Evolutionary conservation across 2,797 vertebrate species (phyloP).

Genomic region (Chaetodon trifasciatus): DNA sequence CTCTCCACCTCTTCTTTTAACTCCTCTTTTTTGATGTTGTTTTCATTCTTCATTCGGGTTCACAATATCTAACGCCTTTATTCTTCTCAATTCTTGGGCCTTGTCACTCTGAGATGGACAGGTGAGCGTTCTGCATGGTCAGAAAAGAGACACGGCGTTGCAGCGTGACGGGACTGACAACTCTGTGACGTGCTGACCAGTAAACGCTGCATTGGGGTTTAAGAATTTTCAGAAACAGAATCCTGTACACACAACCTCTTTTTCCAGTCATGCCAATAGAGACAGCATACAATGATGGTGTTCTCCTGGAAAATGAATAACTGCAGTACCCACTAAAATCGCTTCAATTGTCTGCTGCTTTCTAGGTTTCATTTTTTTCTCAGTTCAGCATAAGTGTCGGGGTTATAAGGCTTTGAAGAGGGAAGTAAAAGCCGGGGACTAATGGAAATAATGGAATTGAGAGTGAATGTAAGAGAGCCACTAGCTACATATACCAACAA

Average conservation of each 20-base stretch:
- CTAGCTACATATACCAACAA: conserved; percentile 21
- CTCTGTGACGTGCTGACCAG: conserved; percentile 16
- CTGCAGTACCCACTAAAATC: conserved; percentile 10
- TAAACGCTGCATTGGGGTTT: conserved; percentile 11
- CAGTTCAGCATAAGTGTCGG: background rate
- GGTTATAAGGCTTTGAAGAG: conserved; percentile 40
- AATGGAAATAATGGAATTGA: conserved; percentile 51
- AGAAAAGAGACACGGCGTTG: background rate
- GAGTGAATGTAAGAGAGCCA: conserved; percentile 24
- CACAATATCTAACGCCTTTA: background rate
- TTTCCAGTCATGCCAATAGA: background rate
- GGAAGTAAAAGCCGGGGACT: conserved; percentile 35
- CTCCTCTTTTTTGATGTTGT: background rate
- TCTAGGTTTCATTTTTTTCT: conserved; percentile 5
- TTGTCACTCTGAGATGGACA: conserved; percentile 20
- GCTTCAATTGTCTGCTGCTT: conserved; percentile 15
- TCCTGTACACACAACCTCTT: background rate
- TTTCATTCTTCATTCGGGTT: background rate
- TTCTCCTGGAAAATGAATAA: conserved; percentile 11
- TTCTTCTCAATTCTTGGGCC: background rate
- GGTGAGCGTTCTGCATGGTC: conserved; percentile 45
- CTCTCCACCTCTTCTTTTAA: background rate
- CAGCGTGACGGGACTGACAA: conserved; percentile 26
- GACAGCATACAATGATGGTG: background rate
- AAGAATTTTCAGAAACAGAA: background rate